phyloP scores from a whole-genome alignment of 2,888 invertebrate genomes.

The Spicauda simplicius region DNA sequence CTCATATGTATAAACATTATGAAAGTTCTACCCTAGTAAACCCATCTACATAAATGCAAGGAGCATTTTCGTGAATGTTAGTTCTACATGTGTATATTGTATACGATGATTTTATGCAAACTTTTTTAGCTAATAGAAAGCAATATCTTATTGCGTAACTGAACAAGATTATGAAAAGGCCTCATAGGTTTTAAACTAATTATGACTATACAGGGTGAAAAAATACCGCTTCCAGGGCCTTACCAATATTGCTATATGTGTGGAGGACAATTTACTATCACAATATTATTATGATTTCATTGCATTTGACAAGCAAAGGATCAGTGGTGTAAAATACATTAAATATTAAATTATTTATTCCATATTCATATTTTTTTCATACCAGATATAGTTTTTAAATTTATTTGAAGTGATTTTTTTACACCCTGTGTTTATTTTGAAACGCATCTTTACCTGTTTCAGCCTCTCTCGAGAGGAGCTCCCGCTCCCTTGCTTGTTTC shows the following conservation, averaged over 20 bases:
- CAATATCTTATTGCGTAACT: background rate
- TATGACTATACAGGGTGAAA: slow-evolving; percentile 4
- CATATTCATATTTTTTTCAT: background rate
- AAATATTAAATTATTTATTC: background rate
- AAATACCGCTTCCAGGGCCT: background rate
- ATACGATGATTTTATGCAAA: too few relatives aligned
- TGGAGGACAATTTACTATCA: background rate
- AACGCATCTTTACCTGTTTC: slow-evolving; percentile 3
- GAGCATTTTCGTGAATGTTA: too few relatives aligned
- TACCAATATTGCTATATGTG: background rate
- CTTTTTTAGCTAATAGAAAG: too few relatives aligned
- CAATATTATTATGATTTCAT: background rate
- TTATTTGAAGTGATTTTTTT: background rate
- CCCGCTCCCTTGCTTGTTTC: slow-evolving; percentile 15
- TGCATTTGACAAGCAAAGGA: background rate
- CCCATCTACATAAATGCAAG: too few relatives aligned
- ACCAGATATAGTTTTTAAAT: background rate
- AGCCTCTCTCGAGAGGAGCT: slow-evolving; percentile 14
- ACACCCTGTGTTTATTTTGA: slow-evolving; percentile 1
- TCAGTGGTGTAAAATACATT: background rate
- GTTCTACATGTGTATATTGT: too few relatives aligned
- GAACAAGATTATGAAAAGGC: background rate
- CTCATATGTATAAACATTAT: too few relatives aligned
- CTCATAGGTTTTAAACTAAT: background rate
- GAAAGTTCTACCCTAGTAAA: too few relatives aligned